Percentiles rank a stretch among this genome's conserved stretches.
These are phyloP conservation scores for Neomorphus geoffroyi DNA, from an alignment of 2,797 vertebrate species.

Conservation along the genomic window DNA sequence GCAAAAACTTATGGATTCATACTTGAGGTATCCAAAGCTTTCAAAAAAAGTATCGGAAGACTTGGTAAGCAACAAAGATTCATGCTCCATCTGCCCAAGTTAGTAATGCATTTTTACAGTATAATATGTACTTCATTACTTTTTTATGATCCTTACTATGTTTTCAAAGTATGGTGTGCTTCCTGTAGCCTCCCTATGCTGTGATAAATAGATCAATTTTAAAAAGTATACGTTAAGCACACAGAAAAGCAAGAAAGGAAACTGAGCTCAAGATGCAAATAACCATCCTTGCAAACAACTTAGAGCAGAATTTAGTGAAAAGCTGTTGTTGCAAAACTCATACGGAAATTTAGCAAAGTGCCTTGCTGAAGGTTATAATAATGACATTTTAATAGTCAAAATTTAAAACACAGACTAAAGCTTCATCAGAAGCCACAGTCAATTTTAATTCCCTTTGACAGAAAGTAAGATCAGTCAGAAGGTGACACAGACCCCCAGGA, in stretches of 20 bases:
- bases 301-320: neutral
- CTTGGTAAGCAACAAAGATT: neutral
- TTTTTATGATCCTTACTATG: neutral
- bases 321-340: neutral
- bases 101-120: neutral
- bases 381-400: neutral
- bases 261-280: neutral
- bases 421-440: neutral
- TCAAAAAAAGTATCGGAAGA: neutral
- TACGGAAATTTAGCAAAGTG: neutral
- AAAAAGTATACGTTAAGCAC: accelerated
- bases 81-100: neutral
- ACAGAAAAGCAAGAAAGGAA: neutral
- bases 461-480: neutral
- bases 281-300: neutral
- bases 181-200: neutral
- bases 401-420: neutral
- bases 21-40: neutral
- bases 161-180: neutral
- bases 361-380: neutral
- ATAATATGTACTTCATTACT: accelerated
- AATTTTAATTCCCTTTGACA: neutral
- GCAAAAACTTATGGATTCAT: neutral
- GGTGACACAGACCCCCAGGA: neutral
- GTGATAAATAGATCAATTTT: neutral